These are phyloP conservation scores for Brachionus rubens DNA, from an alignment of 1,140 invertebrate genomes.

Conservation along the genomic window DNA sequence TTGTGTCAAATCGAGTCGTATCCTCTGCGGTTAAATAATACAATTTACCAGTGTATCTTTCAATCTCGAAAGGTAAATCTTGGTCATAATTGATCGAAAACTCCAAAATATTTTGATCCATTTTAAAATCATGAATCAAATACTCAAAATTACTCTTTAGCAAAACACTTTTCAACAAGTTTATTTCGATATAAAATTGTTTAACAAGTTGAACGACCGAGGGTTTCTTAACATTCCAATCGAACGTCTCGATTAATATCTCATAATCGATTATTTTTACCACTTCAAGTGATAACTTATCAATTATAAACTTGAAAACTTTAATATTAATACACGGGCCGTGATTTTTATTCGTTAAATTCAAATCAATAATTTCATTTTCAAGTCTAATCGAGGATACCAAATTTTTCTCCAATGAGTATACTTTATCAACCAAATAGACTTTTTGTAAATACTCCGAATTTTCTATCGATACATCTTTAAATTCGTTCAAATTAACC, in stretches of 20 bases:
- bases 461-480: neutral
- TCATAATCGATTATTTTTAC: slow-evolving; percentile 4
- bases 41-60: neutral
- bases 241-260: slow-evolving; percentile 5
- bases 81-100: neutral
- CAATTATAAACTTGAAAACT: neutral
- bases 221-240: slow-evolving; percentile 6
- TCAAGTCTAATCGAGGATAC: neutral
- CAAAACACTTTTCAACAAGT: slow-evolving; percentile 13
- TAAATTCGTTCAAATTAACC: neutral
- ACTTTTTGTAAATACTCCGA: neutral
- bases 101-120: neutral
- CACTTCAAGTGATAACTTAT: slow-evolving; percentile 19
- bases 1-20: neutral
- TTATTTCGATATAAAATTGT: neutral
- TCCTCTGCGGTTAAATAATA: slow-evolving; percentile 9
- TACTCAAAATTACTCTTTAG: neutral
- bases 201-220: neutral
- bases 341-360: neutral
- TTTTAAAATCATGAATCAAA: no score
- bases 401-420: neutral
- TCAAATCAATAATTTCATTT: neutral
- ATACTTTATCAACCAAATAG: neutral
- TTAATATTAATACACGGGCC: neutral
- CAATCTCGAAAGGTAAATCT: slow-evolving; percentile 14